Evolutionary conservation across 2,888 invertebrate species (phyloP), one percentile per base, ranked within the genome.

Genomic region (Andrena minutula): DNA sequence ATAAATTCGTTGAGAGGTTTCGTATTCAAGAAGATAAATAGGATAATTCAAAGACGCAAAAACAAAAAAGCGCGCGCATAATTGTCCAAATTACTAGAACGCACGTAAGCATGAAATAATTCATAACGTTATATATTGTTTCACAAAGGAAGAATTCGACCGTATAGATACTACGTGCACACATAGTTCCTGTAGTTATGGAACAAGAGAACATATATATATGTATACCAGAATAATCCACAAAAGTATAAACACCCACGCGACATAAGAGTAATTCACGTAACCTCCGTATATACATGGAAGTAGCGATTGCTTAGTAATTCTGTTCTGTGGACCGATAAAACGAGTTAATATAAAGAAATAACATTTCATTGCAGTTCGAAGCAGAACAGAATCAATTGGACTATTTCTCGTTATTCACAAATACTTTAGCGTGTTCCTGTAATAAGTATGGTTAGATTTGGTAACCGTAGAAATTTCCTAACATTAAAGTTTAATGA

Each of bases 191-290:
- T 28, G 20, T 4, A 35, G 30, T 32, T 53, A 32, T 32, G 68
- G 32, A 68, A 16, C 8, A 32, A 30, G 10, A 12, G n/a, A n/a
- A n/a, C n/a, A n/a, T n/a, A n/a, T n/a, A 3, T 23, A 8, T 0
- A 47, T 81, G 86, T 26, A 66, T 51, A 20, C 26, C 23, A 20
- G 32, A 51, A 35, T 26, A 56, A 32, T 49, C 12, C 23, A 35
- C 20, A 47, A 51, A 35, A 60, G 23, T 66, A 60, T 47, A 60
- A 70, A 70, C 68, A 66, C 74, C 58, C 32, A 49, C 49, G 58
- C 58, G 60, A 61, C 23, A 41, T 28, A 58, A 26, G 58, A 65
- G 35, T 12, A 35, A 61, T 61, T 75, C 41, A 61, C 32, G 30
- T 70, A 70, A 60, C 70, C 56, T 20, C 2, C 28, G 47, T 23